Evolutionary conservation across 1,140 invertebrate species (phyloP), one percentile per base, ranked within the genome.

Genomic region (Lordiphosa collinella): DNA sequence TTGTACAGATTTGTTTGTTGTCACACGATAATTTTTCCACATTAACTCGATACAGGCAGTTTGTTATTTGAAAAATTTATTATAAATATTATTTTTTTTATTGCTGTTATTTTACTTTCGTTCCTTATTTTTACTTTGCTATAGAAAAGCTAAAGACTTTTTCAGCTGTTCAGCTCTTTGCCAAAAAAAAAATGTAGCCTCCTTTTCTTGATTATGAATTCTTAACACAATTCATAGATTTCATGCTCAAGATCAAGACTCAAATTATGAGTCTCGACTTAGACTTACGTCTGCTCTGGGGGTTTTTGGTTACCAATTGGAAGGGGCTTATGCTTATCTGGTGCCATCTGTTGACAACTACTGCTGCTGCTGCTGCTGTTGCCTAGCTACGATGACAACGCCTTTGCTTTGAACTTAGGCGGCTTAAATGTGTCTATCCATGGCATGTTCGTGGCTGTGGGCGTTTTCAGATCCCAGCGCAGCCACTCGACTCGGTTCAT

Each of bases 311-410:
- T 63, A 16, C 14, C 14, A 16, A 4, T 18, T 2, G 18, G 4
- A 18, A 18, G 31, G 48, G 40, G 51, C 58, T 75, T 80, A 82
- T 80, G 51, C 58, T 75, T 80, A 82, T 80, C 76, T 79, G n/a
- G 66, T 61, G 50, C 22, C 72, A 82, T 82, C 76, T 84, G 70
- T 46, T 72, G 76, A 84, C 78, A 84, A 58, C 52, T 70, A 18
- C 18, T 2, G 18, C 18, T 46, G 29, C 11, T n/a, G 18, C 4
- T 2, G 18, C 18, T 46, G 29, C 11, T n/a, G 18, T n/a, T n/a
- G n/a, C n/a, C 4, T 18, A 43, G 44, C 22, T 22, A 31, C 43
- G 9, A 9, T 14, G n/a, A 13, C 8, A 55, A 65, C 68, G 68
- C 64, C 68, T 53, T 56, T 37, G 58, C 76, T 82, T 80, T 80